Evolutionary conservation across 2,797 vertebrate species (phyloP).

Genomic region (Harpagifer antarcticus): DNA sequence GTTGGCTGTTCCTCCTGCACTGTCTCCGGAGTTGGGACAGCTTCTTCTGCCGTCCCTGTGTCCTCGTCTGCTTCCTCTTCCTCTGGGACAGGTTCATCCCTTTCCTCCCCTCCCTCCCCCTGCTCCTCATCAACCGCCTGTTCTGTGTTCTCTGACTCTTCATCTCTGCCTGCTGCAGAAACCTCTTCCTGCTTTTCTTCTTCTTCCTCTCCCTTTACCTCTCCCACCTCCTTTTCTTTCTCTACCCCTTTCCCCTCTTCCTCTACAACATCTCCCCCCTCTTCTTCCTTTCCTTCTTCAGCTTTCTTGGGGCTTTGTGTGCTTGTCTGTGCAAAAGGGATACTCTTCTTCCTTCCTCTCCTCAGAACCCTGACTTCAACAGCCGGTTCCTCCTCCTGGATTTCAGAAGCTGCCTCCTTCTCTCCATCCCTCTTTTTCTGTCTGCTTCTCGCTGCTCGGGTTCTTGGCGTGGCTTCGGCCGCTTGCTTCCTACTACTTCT

Average conservation of each 20-base stretch:
- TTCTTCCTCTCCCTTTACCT: constrained; percentile 23
- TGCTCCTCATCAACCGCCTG: constrained; percentile 1
- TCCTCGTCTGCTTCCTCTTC: constrained; percentile 59
- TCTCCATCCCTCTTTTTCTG: constrained; percentile 23
- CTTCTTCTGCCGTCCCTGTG: too few species aligned
- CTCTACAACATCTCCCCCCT: constrained; percentile 9
- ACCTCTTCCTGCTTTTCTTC: constrained; percentile 10
- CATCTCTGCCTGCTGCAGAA: too few species aligned
- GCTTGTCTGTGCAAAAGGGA: neutral
- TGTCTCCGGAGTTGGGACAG: constrained; percentile 15
- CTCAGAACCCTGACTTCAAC: constrained; percentile 23
- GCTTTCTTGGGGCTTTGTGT: constrained; percentile 16
- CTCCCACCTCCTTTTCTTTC: neutral
- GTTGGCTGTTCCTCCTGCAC: neutral
- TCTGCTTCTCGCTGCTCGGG: constrained; percentile 67
- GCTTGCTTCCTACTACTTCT: constrained; percentile 81
- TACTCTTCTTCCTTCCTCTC: constrained; percentile 10
- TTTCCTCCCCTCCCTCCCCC: constrained; percentile 72
- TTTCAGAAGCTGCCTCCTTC: constrained; percentile 1
- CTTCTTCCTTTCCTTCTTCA: constrained; percentile 1
- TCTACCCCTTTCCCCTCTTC: neutral
- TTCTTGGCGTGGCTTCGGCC: constrained; percentile 84
- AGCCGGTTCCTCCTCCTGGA: constrained; percentile 12
- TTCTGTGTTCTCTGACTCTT: too few species aligned
- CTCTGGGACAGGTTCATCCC: constrained; percentile 47